Evolutionary conservation across 1,140 invertebrate species (phyloP).

Genomic region (Nebria ingens): DNA sequence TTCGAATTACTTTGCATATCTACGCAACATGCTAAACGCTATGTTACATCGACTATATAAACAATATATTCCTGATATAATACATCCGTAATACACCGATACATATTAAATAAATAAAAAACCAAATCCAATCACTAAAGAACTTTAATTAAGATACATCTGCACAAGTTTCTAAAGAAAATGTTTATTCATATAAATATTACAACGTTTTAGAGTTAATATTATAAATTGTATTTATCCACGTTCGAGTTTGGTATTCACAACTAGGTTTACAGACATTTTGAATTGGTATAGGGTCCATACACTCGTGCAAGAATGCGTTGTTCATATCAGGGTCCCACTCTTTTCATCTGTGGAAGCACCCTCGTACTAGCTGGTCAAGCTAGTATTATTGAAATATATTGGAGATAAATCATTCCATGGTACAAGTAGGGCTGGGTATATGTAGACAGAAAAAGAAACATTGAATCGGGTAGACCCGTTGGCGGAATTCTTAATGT

Average conservation of each 20-base stretch:
- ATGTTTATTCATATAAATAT: too few species aligned
- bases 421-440: neutral
- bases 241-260: too few species aligned
- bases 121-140: too few species aligned
- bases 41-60: neutral
- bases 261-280: too few species aligned
- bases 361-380: neutral
- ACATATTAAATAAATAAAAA: too few species aligned
- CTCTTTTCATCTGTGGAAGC: neutral
- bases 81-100: neutral
- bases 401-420: conserved; percentile 4
- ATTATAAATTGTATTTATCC: too few species aligned
- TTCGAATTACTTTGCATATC: conserved; percentile 2
- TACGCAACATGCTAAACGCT: neutral
- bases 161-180: too few species aligned
- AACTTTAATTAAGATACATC: too few species aligned
- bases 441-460: neutral
- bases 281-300: too few species aligned
- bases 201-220: too few species aligned
- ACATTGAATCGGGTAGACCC: neutral
- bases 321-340: too few species aligned
- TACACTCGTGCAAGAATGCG: too few species aligned
- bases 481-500: neutral
- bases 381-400: neutral
- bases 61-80: neutral